Base-by-base conservation (phyloP, 2,888 invertebrate genomes). In the Catocala fraxini region DNA sequence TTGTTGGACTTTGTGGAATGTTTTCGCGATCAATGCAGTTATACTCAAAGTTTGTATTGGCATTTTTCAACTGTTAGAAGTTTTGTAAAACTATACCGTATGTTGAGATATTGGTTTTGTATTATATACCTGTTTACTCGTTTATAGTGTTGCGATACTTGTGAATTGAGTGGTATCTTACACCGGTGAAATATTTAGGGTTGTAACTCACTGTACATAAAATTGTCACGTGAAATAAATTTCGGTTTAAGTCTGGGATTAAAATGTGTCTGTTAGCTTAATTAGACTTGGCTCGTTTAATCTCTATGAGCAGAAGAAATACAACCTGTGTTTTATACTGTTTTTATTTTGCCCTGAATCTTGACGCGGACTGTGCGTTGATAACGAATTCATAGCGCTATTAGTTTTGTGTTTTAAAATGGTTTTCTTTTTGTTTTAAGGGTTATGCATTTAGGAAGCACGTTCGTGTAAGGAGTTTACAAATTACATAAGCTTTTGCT, bases 1-100 rank as follows among this genome's bases (percentile, higher is more conserved):
- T 57, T 51, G 57, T 56, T 34, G 41, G 42, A 48, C 33, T 56
- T 61, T 55, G 54, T 46, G 39, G 51, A 67, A 51, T 65, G 39
- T 64, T 67, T 59, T 43, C 48, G 55, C 59, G 59, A 56, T 60
- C 60, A 53, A 48, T 53, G 64, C 45, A 54, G 61, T 64, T 56
- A 39, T 54, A 61, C 56, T 59, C 55, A 35, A 70, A 77, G 56
- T 59, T 67, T 67, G 61, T 77, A 60, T 70, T 62, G 51, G 57
- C 70, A 48, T 70, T 62, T 54, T 57, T 10, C 42, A 70, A 63
- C 73, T 63, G 59, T 56, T 47, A 49, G 52, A 77, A 73, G 63
- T 73, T 68, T 59, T 61, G 51, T 9, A n/a, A 34, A 53, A 53
- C 42, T 60, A 12, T 58, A 48, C 11, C 52, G 39, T 63, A 47